Percentiles rank a stretch among this genome's conserved stretches.
phyloP scores from a whole-genome alignment of 2,888 invertebrate genomes.

The Cerceris rybyensis region DNA sequence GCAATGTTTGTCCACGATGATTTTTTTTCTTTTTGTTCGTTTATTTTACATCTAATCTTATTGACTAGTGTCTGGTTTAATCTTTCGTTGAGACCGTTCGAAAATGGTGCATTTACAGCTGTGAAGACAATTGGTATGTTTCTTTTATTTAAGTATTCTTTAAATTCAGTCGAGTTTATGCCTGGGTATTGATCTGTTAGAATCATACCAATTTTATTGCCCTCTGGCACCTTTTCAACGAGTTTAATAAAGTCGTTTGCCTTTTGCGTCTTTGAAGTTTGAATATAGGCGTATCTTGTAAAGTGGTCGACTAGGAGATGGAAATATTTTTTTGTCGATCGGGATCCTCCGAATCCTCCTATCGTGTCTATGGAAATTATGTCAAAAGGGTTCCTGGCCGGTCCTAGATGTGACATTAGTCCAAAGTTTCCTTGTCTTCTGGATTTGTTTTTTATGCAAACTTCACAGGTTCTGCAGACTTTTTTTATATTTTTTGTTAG shows the following conservation, averaged over 20 bases:
- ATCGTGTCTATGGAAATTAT: slow-evolving; percentile 59
- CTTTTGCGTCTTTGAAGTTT: slow-evolving; percentile 22
- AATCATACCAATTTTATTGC: slow-evolving; percentile 42
- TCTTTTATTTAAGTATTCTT: slow-evolving; percentile 49
- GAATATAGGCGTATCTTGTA: slow-evolving; percentile 29
- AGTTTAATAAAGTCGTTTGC: slow-evolving; percentile 24
- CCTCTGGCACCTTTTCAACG: slow-evolving; percentile 26
- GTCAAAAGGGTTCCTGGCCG: slow-evolving; percentile 47
- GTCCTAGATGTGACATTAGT: slow-evolving; percentile 53
- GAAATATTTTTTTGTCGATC: slow-evolving; percentile 28
- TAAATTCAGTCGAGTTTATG: slow-evolving; percentile 60
- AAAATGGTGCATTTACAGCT: too few relatives aligned
- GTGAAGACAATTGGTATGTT: slow-evolving; percentile 63
- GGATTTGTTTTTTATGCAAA: too few relatives aligned
- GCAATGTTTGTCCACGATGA: slow-evolving; percentile 67
- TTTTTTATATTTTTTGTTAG: slow-evolving; percentile 47
- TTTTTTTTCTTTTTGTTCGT: slow-evolving; percentile 49
- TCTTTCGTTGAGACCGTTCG: too few relatives aligned
- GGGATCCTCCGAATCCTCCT: slow-evolving; percentile 46
- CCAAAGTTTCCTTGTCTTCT: slow-evolving; percentile 49
- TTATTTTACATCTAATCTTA: slow-evolving; percentile 67
- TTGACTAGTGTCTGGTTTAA: too few relatives aligned
- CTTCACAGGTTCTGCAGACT: slow-evolving; percentile 38
- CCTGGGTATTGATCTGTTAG: slow-evolving; percentile 65
- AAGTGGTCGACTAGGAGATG: slow-evolving; percentile 29